Base-by-base conservation (phyloP, 2,888 invertebrate species). In the Troilus luridus region DNA sequence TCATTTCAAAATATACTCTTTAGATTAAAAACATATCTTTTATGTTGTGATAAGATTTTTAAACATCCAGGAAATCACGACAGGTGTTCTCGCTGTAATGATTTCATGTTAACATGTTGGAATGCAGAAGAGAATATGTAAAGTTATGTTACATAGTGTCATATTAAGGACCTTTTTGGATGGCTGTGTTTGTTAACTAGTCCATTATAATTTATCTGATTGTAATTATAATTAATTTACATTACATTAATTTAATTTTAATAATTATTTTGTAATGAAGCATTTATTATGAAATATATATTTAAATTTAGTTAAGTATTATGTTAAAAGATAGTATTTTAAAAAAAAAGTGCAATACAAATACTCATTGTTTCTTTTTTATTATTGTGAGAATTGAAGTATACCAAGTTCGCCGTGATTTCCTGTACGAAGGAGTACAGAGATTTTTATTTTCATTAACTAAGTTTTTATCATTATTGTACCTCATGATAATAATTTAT, bases 161-260 rank as follows among this genome's bases (percentile, higher is more conserved):
- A 56, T 81, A 54, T 41, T 54, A 72, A n/a, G 72, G 89, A 89
- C 89, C 58, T 24, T 89, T 89, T 89, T 72, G 89, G 56, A 89
- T 89, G 89, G 89, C 89, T 89, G 89, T 89, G 89, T 89, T 89
- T 89, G 89, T 89, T 89, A 58, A 89, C 89, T 89, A 89, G 89
- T 89, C 89, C 54, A 24, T 58, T 67, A 67, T 89, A 89, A 67
- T 89, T 89, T 89, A 89, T 89, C 64, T 89, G 64, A 21, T 54
- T 62, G 27, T 27, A 62, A 67, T 89, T 56, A 64, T 67, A 62
- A 89, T n/a, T 89, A 8, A 17, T 58, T 89, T 27, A 89, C 54
- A 54, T 19, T 9, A 7, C 10, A 54, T 54, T 81, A 81, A 81
- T 81, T 81, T 21, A 81, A 81, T 21, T 21, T 1, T 67, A 1